A percentile compares a stretch with the other conserved stretches of the same genome.
phyloP scores from a whole-genome alignment of 2,888 invertebrate species.

The Machimus atricapillus region DNA sequence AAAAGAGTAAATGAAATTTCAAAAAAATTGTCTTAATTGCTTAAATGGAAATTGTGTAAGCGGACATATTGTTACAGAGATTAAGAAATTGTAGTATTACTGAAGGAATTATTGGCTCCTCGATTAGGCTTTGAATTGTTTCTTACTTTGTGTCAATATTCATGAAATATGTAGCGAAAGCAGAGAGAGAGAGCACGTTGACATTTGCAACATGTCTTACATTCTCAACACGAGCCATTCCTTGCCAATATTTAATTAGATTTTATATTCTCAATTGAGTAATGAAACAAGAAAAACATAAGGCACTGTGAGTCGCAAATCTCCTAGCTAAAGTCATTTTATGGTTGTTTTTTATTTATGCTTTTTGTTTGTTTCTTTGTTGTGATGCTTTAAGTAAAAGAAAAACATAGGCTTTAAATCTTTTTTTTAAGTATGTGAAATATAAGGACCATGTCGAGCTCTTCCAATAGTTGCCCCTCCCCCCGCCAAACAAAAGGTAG shows the following conservation, averaged over 20 bases:
- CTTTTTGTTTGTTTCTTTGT: conserved; percentile 23
- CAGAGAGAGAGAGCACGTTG: neutral
- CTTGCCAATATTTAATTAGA: conserved; percentile 49
- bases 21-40: neutral
- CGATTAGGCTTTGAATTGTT: conserved; percentile 18
- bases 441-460: neutral
- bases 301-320: conserved; percentile 23
- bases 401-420: conserved; percentile 5
- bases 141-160: conserved; percentile 15
- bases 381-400: conserved; percentile 18
- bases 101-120: conserved; percentile 34
- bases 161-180: neutral
- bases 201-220: conserved; percentile 49
- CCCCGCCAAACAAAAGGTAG: neutral
- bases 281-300: conserved; percentile 22
- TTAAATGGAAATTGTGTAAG: conserved; percentile 13
- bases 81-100: conserved; percentile 21
- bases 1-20: conserved; percentile 1
- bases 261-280: conserved; percentile 10
- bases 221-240: conserved; percentile 52
- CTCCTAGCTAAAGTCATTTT: conserved; percentile 16
- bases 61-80: conserved; percentile 5
- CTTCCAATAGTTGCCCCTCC: neutral
- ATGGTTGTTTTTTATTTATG: conserved; percentile 30
- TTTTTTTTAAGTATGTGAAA: neutral